phyloP scores from a whole-genome alignment of 2,113 vertebrate species.

The Micronisus gabar region DNA sequence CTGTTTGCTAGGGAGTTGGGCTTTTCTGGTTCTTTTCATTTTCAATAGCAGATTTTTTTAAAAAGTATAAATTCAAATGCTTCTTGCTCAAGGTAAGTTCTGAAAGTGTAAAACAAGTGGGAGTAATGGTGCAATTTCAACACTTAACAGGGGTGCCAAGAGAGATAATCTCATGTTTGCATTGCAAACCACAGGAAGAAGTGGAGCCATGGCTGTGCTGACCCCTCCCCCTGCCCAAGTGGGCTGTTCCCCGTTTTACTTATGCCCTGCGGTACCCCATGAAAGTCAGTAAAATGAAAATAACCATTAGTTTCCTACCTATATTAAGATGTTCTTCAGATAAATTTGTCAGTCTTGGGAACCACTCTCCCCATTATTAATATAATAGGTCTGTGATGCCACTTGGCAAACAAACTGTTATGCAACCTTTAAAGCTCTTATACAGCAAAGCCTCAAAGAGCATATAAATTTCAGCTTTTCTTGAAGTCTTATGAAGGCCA shows the following conservation, averaged over 20 bases:
- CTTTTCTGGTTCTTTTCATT: neutral
- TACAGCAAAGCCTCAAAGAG: neutral
- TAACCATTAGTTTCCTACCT: neutral
- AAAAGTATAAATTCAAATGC: neutral
- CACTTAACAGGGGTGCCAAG: neutral
- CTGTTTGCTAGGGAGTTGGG: neutral
- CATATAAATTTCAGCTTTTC: neutral
- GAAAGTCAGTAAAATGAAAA: neutral
- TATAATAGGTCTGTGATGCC: neutral
- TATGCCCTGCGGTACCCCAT: rapidly evolving
- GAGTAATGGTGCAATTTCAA: neutral
- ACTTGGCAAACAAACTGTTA: neutral
- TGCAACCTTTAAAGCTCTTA: neutral
- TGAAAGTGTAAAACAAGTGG: neutral
- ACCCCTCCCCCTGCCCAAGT: rapidly evolving
- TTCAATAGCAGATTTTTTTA: neutral
- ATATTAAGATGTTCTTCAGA: neutral
- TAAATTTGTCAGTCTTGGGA: neutral
- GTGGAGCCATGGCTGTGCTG: neutral
- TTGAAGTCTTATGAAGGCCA: neutral
- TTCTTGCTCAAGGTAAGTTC: neutral
- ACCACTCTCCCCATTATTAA: neutral
- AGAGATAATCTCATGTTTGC: rapidly evolving
- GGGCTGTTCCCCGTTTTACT: neutral
- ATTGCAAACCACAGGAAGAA: neutral